Base-by-base conservation (phyloP, 2,888 invertebrate genomes). In the Empis livida region DNA sequence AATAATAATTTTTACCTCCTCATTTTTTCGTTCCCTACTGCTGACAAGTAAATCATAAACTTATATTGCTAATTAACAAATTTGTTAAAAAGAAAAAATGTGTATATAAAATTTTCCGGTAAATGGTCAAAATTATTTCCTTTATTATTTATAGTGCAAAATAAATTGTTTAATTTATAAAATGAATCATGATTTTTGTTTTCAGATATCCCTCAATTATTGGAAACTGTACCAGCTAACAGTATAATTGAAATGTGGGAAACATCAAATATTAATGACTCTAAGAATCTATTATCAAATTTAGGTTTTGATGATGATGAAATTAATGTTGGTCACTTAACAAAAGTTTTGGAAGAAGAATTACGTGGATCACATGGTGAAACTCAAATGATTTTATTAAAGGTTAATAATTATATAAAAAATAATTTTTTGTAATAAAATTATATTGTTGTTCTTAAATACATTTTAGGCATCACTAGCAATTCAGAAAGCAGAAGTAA, bases 201-300 rank as follows among this genome's bases (percentile, higher is more conserved):
- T 35, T 35, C 48, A 57, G 61, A 64, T 52, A 57, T 61, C 20
- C 62, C 66, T 3, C 56, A 58, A 31, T 59, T 63, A 42, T 56
- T 61, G 48, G 66, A 67, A 46, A 64, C 59, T 14, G 59, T 73
- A 30, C 62, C 70, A 38, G 65, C 71, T 15, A 77, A 79, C 46
- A 66, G 72, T 15, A 72, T 86, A 40, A 71, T 79, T 38, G 83
- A 84, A 55, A 75, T 82, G 61, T 86, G 85, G 83, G 83, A 84
- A 64, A 71, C 75, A 47, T 79, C 80, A 10, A 81, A 82, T 42
- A 78, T 86, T 48, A 70, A 72, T 42, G 76, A 79, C 41, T 77
- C 84, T 15, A 76, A 77, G 44, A 72, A 73, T 2, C 66, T 88
- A 46, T 67, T 88, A 15, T 71, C 76, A 32, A 81, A 82, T 52